Base-by-base conservation (phyloP, 1,140 invertebrate species). In the Cydia amplana region DNA sequence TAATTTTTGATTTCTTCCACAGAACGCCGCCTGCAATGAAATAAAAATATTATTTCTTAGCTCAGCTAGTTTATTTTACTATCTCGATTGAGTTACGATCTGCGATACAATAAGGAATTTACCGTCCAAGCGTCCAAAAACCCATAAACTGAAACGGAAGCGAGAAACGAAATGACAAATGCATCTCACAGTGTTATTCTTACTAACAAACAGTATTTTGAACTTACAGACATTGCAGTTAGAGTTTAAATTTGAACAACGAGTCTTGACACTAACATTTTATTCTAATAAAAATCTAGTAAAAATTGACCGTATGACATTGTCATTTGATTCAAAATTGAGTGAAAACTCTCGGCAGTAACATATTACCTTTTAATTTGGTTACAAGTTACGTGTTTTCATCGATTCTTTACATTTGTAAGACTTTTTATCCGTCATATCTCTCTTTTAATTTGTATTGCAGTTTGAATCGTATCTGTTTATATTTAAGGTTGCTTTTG, bases 71-170 rank as follows among this genome's bases (percentile, higher is more conserved):
- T 60, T 60, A 60, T 60, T 60, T 60, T 60, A 51, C 18, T 60
- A 20, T 23, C 51, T 20, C 18, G 51, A 20, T 16, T 20, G 18
- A 20, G n/a, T 60, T 60, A 60, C 51, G 51, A 60, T 18, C 51
- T 49, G 46, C n/a, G n/a, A 55, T 55, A 20, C 51, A 20, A 55
- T 55, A 18, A 55, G 51, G n/a, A 18, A 20, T 18, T 46, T 46
- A 46, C 51, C 51, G 51, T n/a, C 51, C n/a, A 18, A 55, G 51
- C 51, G 6, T 18, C 16, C 5, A 20, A 18, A 55, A 7, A 55
- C n/a, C 51, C n/a, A 55, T 55, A 55, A 55, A 51, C n/a, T 51
- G 16, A 7, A 60, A 60, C 55, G 20, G 55, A 60, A 23, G 55
- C 55, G 18, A 60, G 55, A 23, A 51, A 51, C 18, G 20, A 60